phyloP scores from a whole-genome alignment of 53 echinoderm and acorn worm species.

The Stichopus horrens region DNA sequence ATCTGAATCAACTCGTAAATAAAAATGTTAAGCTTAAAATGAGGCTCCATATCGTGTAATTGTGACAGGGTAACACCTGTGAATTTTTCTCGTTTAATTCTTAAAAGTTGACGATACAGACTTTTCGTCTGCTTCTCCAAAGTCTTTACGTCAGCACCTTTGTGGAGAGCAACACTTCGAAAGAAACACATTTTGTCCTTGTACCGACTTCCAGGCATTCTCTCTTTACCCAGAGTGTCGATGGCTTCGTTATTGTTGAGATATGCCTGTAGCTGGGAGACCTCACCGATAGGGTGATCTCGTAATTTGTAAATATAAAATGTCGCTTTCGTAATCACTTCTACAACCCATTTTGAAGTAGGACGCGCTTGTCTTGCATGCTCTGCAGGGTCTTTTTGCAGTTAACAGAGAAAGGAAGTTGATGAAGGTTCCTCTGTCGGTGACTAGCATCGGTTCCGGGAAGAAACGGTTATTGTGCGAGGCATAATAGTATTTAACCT shows the following conservation, averaged over 20 bases:
- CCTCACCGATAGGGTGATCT: slow-evolving; percentile 49
- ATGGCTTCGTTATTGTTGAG: slow-evolving; percentile 36
- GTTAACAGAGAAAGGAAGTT: slow-evolving; percentile 4
- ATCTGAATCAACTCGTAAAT: background rate
- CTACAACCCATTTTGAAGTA: slow-evolving; percentile 51
- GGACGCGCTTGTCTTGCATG: slow-evolving; percentile 27
- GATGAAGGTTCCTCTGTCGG: slow-evolving; percentile 6
- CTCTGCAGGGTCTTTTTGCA: slow-evolving; percentile 6
- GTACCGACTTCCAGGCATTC: slow-evolving; percentile 20
- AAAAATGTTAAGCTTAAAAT: background rate
- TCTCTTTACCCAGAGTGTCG: slow-evolving; percentile 6
- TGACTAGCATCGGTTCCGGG: slow-evolving; percentile 18
- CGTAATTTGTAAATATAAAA: slow-evolving; percentile 44
- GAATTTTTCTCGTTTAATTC: background rate
- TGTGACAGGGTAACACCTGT: background rate
- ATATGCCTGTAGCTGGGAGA: slow-evolving; percentile 9
- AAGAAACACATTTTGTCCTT: slow-evolving; percentile 50
- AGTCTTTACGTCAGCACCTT: background rate
- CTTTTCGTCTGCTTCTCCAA: slow-evolving; percentile 30
- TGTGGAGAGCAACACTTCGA: slow-evolving; percentile 45
- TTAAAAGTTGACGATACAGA: background rate
- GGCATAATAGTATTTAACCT: slow-evolving; percentile 46
- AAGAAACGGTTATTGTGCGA: slow-evolving; percentile 49
- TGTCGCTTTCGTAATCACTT: slow-evolving; percentile 35
- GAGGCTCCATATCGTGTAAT: background rate